Base-by-base conservation (phyloP, 2,797 vertebrate genomes). In the Cryptoblepharus egeriae region DNA sequence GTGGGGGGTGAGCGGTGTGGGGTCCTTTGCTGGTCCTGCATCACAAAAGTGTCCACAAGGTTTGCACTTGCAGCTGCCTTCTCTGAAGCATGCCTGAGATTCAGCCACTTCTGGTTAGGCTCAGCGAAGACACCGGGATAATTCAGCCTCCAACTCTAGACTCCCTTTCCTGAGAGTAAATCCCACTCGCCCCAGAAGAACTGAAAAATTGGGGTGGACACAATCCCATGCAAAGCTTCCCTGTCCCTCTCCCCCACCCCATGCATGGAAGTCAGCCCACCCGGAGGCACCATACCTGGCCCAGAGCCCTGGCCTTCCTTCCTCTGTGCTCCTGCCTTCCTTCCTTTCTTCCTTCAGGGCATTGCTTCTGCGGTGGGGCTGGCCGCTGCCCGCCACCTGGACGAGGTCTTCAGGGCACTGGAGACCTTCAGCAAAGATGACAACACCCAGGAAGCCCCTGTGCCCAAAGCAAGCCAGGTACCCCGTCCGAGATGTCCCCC, bases 281-380 rank as follows among this genome's bases (percentile, higher is more conserved):
- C 28, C 9, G 39, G 39, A 42, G 39, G 39, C 4, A 42, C 9
- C 11, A 57, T 13, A 13, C 3, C 9, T 20, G 22, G 35, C n/a
- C 2, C 4, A 4, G 28, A 13, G 5, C 28, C 2, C 39, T n/a
- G 39, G 4, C 2, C 3, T 10, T 39, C 28, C 28, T n/a, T n/a
- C 45, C 32, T 3, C 20, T 24, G 22, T 15, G 11, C 57, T 22
- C 28, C n/a, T 15, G 11, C 57, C 2, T 4, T 11, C 30, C 22
- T 12, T 6, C 55, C 45, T 37, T 42, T 24, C 69, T n/a, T 4
- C 55, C 22, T 24, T 5, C 45, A 83, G 82, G 82, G 82, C n/a
- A 78, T 83, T 9, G 75, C 82, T 26, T 64, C 75, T 45, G 68
- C 82, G 7, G 42, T 77, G 8, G 82, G 82, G 35, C 18, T 83